Conservation (phyloP, 2,113 vertebrate species). For the Apodemus speciosus region DNA sequence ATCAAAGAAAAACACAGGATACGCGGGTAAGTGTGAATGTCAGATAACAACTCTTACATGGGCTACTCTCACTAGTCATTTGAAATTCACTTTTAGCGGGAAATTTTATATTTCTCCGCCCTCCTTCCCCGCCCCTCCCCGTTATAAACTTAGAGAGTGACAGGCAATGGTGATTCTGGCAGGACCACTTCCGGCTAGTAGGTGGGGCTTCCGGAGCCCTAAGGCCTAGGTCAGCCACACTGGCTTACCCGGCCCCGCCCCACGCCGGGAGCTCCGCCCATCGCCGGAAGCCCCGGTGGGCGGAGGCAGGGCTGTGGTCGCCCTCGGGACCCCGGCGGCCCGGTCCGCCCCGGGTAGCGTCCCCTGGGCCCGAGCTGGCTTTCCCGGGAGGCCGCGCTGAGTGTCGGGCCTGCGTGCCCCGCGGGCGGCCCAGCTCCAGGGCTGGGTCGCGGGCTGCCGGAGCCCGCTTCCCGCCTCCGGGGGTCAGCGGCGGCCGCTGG, state of each 20-base stretch:
- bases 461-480: background rate
- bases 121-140: too few relatives aligned
- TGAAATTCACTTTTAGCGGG: background rate
- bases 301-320: background rate
- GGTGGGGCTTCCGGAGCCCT: background rate
- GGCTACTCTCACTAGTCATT: background rate
- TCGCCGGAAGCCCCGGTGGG: conserved; percentile 16
- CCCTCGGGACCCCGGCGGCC: background rate
- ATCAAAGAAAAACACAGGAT: conserved; percentile 26
- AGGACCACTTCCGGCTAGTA: conserved; percentile 15
- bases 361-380: background rate
- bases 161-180: accelerated
- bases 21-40: background rate
- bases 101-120: background rate
- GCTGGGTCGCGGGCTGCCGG: accelerated
- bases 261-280: background rate
- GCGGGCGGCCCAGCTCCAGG: background rate
- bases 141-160: background rate
- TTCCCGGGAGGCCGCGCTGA: background rate
- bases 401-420: background rate
- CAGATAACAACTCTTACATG: background rate
- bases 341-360: conserved; percentile 2
- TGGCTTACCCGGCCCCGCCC: background rate
- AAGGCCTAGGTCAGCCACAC: background rate
- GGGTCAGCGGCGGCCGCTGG: background rate